A percentile compares a stretch with the other conserved stretches of the same genome.
Evolutionary conservation across 2,888 invertebrate genomes (phyloP).

Genomic region (Mythimna albipuncta): DNA sequence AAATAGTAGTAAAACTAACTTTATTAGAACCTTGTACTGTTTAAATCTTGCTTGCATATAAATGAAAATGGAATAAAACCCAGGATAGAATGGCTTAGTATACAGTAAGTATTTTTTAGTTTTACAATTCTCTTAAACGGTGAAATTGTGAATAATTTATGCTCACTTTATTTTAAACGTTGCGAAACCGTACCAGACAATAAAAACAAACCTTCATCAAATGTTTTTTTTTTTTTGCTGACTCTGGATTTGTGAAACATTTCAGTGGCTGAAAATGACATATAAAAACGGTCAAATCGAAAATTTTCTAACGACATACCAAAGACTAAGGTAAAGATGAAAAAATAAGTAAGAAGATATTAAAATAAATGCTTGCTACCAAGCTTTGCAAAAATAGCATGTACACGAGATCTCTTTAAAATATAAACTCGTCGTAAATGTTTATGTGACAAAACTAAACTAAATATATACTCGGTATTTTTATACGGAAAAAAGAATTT

Average conservation of each 20-base stretch:
- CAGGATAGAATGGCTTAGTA: neutral
- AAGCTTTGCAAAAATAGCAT: conserved; percentile 14
- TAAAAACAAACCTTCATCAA: conserved; percentile 63
- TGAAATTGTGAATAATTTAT: conserved; percentile 29
- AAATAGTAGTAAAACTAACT: conserved; percentile 23
- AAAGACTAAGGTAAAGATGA: conserved; percentile 5
- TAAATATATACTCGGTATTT: neutral
- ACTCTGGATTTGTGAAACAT: conserved; percentile 59
- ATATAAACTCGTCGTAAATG: conserved; percentile 38
- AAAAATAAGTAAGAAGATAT: conserved; percentile 22
- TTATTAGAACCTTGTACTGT: neutral
- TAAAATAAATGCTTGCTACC: conserved; percentile 15
- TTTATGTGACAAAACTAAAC: conserved; percentile 15
- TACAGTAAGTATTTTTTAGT: neutral
- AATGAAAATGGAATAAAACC: conserved; percentile 29
- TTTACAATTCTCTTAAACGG: conserved; percentile 6
- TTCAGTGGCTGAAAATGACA: conserved; percentile 47
- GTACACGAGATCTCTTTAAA: conserved; percentile 23
- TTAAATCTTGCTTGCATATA: conserved; percentile 14
- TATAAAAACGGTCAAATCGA: conserved; percentile 38
- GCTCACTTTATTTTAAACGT: conserved; percentile 28
- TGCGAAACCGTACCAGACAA: conserved; percentile 27
- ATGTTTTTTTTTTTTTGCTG: conserved; percentile 54
- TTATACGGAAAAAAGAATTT: conserved; percentile 1
- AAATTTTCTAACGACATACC: conserved; percentile 42